phyloP scores from a whole-genome alignment of 2,888 invertebrate species.

The Drosophila lacicola region DNA sequence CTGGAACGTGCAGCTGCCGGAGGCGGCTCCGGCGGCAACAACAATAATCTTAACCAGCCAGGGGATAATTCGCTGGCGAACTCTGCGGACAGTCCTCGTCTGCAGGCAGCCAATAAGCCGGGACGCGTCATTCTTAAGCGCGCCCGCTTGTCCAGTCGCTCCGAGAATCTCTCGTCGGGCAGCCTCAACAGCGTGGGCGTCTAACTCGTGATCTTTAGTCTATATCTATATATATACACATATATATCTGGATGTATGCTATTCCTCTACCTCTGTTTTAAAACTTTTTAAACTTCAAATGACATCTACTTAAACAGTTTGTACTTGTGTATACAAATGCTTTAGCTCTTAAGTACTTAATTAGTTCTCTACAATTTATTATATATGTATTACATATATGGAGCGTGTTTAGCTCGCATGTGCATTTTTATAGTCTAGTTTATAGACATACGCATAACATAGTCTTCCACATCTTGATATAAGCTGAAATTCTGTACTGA shows the following conservation, averaged over 20 bases:
- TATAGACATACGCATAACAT: slow-evolving; percentile 33
- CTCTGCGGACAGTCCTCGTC: slow-evolving; percentile 40
- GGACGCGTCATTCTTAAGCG: slow-evolving; percentile 70
- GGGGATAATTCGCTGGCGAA: slow-evolving; percentile 41
- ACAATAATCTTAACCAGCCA: slow-evolving; percentile 69
- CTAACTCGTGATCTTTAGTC: slow-evolving; percentile 76
- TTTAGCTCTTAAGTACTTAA: slow-evolving; percentile 65
- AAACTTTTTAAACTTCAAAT: slow-evolving; percentile 51
- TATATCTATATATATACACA: slow-evolving; percentile 24
- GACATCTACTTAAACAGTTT: slow-evolving; percentile 54
- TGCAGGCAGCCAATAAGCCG: slow-evolving; percentile 45
- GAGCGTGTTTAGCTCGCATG: slow-evolving; percentile 17
- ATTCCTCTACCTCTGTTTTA: slow-evolving; percentile 71
- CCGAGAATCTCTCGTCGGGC: slow-evolving; percentile 72
- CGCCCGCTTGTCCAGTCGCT: slow-evolving; percentile 70
- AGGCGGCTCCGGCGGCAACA: slow-evolving; percentile 58
- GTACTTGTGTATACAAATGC: slow-evolving; percentile 55
- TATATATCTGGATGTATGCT: slow-evolving; percentile 52
- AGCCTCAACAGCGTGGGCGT: slow-evolving; percentile 73
- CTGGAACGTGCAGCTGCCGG: slow-evolving; percentile 62
- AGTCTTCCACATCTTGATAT: slow-evolving; percentile 67
- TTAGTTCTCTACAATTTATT: slow-evolving; percentile 48
- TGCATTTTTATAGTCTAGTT: slow-evolving; percentile 52
- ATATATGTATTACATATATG: slow-evolving; percentile 25
- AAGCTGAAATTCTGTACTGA: slow-evolving; percentile 74